Evolutionary conservation across 2,888 invertebrate genomes (phyloP), one percentile per base, ranked within the genome.

Genomic region (Ferdinandea cuprea): DNA sequence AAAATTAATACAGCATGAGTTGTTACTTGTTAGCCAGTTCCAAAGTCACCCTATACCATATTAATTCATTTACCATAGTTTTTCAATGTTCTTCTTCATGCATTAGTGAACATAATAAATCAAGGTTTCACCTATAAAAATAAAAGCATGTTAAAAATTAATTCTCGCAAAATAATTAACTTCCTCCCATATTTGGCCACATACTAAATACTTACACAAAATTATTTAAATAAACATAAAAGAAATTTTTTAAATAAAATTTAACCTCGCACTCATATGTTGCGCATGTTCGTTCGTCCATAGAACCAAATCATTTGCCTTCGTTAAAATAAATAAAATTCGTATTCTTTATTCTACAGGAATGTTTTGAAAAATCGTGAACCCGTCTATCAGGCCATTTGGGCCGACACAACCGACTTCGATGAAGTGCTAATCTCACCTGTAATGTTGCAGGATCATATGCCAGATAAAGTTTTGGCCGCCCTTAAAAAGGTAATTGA

Each of bases 371-470:
- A 93, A 86, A 94, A 93, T 86, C 93, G 93, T 9, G 95, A 96
- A 86, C 96, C 96, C 0, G 95, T 96, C 19, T 97, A 96, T 90
- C 96, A 96, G 90, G 97, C 96, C 9, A 92, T 97, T 17, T 96
- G 96, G 96, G 96, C 96, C 0, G 94, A 95, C 85, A 96, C 95
- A 86, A 94, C 93, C 44, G 96, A 96, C 89, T 97, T 97, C 89
- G 96, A 96, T 89, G 96, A 97, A 91, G 96, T 97, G 17, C 92
- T 97, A 66, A 96, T 97, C 85, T 96, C 96, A 25, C 97, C 97
- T 0, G 96, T 96, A 59, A 97, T 97, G 96, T 93, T 97, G 80
- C 96, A 96, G 90, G 97, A 97, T 90, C 97, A 97, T 90, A 96
- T 97, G 96, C 96, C 97, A 30, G 96, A 97, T 89, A 95, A 94